Evolutionary conservation across 2,888 invertebrate species (phyloP).

Genomic region (Axea sp.): DNA sequence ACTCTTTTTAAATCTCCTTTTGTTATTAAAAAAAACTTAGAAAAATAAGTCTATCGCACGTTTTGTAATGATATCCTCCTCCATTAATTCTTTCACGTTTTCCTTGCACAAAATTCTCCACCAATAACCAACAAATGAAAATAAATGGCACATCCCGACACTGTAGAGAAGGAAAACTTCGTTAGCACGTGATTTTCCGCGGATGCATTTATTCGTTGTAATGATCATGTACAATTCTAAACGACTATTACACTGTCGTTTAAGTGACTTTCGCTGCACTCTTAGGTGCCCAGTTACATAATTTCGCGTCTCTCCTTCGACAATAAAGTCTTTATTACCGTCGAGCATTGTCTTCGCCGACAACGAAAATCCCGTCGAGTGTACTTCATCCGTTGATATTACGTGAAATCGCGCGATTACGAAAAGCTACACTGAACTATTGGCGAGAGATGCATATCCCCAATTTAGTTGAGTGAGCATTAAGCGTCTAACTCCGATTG

Average conservation of each 20-base stretch:
- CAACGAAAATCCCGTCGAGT: constrained; percentile 48
- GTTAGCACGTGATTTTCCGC: constrained; percentile 29
- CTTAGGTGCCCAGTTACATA: constrained; percentile 39
- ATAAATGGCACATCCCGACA: no score
- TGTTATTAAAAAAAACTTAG: no score
- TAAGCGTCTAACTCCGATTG: constrained; percentile 15
- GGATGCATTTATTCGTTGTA: constrained; percentile 24
- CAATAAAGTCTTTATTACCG: constrained; percentile 55
- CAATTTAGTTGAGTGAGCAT: constrained; percentile 17
- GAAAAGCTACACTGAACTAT: constrained; percentile 33
- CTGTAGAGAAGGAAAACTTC: no score
- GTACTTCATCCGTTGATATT: constrained; percentile 36
- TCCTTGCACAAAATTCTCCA: no score
- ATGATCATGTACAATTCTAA: constrained; percentile 42
- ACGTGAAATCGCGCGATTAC: constrained; percentile 26
- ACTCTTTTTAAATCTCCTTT: no score
- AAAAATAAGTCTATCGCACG: no score
- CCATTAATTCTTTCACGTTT: no score
- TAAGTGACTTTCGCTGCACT: constrained; percentile 50
- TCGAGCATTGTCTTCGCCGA: constrained; percentile 47
- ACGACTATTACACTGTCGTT: constrained; percentile 45
- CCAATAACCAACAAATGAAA: no score
- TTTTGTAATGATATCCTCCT: no score
- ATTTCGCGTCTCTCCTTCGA: constrained; percentile 43
- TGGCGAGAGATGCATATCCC: constrained; percentile 2